Percentiles rank a stretch among this genome's conserved stretches.
Evolutionary conservation across 2,113 vertebrate species (phyloP).

Genomic region (Oophaga pumilio): DNA sequence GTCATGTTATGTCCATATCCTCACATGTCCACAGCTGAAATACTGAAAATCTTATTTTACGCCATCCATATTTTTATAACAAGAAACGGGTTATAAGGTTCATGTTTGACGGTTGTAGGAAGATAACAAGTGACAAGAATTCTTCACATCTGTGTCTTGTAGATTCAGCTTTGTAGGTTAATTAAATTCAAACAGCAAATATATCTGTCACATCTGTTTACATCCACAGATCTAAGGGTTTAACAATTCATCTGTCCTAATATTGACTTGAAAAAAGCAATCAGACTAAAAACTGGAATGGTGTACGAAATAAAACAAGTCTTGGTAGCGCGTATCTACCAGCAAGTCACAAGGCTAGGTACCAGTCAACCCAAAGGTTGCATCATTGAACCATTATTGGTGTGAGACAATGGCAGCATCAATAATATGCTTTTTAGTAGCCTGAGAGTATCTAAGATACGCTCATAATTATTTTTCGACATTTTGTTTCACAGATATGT

Average conservation of each 20-base stretch:
- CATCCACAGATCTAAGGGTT: not conserved
- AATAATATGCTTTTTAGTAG: too few relatives aligned
- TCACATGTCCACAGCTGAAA: not conserved
- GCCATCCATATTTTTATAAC: conserved; percentile 7
- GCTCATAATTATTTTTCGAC: too few relatives aligned
- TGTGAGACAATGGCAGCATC: too few relatives aligned
- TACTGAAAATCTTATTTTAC: not conserved
- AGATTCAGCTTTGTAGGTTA: conserved; percentile 48
- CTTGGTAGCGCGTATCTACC: not conserved
- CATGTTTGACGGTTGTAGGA: conserved; percentile 17
- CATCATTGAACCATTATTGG: too few relatives aligned
- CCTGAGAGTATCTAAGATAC: too few relatives aligned
- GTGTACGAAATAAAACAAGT: not conserved
- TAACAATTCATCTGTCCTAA: conserved; percentile 45
- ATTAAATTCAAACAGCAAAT: conserved; percentile 47
- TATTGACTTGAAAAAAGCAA: conserved; percentile 50
- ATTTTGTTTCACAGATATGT: too few relatives aligned
- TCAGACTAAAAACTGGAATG: not conserved
- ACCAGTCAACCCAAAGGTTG: too few relatives aligned
- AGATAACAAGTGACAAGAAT: conserved; percentile 42
- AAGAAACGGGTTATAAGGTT: conserved; percentile 35
- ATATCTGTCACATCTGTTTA: conserved; percentile 53
- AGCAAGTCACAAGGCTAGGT: not conserved
- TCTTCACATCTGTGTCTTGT: conserved; percentile 45
- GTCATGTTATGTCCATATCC: not conserved